These are phyloP conservation scores for Scrobipalpa atriplicella DNA, from an alignment of 2,888 invertebrate genomes.

Conservation along the genomic window DNA sequence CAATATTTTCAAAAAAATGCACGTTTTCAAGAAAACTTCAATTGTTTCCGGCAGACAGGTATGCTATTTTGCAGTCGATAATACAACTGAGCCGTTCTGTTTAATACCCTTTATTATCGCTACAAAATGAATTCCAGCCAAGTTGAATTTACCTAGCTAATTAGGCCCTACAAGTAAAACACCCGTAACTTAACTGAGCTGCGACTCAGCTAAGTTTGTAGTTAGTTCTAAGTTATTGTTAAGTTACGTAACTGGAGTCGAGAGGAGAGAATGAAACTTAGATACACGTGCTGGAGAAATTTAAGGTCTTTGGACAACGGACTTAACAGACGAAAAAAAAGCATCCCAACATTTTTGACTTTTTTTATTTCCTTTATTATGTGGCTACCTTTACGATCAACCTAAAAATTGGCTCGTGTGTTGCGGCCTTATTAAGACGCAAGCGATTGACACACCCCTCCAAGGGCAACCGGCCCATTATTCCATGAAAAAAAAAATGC, in stretches of 20 bases:
- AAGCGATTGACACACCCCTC: slow-evolving; percentile 9
- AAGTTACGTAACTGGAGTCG: background rate
- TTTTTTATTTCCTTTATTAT: too few species aligned
- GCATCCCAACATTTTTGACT: too few species aligned
- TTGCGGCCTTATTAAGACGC: background rate
- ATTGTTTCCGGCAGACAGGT: too few species aligned
- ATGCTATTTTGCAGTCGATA: too few species aligned
- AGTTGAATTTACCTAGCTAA: slow-evolving; percentile 5
- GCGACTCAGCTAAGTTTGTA: background rate
- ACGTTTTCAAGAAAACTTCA: too few species aligned
- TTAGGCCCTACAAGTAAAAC: background rate
- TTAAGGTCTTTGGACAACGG: background rate
- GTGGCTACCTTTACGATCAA: background rate
- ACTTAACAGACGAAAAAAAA: background rate
- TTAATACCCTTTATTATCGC: background rate
- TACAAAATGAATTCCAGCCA: background rate
- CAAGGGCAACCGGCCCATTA: background rate
- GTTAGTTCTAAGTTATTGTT: slow-evolving; percentile 5
- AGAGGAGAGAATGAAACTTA: background rate
- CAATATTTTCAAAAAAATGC: too few species aligned
- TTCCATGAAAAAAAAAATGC: slow-evolving; percentile 3
- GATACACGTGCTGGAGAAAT: background rate
- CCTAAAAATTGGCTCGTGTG: background rate
- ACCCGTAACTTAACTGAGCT: background rate
- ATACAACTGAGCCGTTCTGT: background rate